These are phyloP conservation scores for Nesidiocoris tenuis DNA, from an alignment of 2,888 invertebrate genomes.

Conservation along the genomic window DNA sequence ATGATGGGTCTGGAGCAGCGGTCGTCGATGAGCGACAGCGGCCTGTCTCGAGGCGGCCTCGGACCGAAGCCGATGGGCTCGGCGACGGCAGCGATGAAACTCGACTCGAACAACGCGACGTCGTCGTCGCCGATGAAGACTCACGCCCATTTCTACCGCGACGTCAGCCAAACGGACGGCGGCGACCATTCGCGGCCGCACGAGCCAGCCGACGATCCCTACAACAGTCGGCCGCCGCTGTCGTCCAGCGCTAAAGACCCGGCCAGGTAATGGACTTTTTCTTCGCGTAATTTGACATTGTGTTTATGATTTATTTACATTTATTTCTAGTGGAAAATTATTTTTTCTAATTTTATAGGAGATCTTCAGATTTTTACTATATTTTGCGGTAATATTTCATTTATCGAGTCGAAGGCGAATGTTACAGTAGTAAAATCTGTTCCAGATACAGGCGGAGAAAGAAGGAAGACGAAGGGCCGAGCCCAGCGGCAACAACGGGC, in stretches of 20 bases:
- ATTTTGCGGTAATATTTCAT: too few relatives aligned
- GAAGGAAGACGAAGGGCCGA: conserved; percentile 55
- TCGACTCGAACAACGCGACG: conserved; percentile 28
- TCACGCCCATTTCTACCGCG: conserved; percentile 38
- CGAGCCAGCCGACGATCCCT: conserved; percentile 44
- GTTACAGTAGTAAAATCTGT: conserved; percentile 33
- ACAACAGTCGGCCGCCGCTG: conserved; percentile 42
- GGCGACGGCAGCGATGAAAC: conserved; percentile 10
- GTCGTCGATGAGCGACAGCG: conserved; percentile 46
- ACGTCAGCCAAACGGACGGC: conserved; percentile 24
- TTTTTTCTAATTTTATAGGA: too few relatives aligned
- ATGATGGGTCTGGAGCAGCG: conserved; percentile 44
- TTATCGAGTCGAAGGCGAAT: conserved; percentile 13
- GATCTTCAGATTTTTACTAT: too few relatives aligned
- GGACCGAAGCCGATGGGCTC: conserved; percentile 35
- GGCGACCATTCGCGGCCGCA: conserved; percentile 25
- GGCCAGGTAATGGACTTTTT: conserved; percentile 52
- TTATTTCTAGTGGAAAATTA: too few relatives aligned
- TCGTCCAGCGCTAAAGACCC: conserved; percentile 54
- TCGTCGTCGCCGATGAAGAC: conserved; percentile 31
- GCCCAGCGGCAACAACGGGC: conserved; percentile 43
- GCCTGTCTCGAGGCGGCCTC: conserved; percentile 35
- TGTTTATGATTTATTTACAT: background rate
- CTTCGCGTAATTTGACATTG: background rate
- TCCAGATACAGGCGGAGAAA: conserved; percentile 55